Evolutionary conservation across 2,888 invertebrate genomes (phyloP), one percentile per base, ranked within the genome.

Genomic region (Hydrotaea cyrtoneurina): DNA sequence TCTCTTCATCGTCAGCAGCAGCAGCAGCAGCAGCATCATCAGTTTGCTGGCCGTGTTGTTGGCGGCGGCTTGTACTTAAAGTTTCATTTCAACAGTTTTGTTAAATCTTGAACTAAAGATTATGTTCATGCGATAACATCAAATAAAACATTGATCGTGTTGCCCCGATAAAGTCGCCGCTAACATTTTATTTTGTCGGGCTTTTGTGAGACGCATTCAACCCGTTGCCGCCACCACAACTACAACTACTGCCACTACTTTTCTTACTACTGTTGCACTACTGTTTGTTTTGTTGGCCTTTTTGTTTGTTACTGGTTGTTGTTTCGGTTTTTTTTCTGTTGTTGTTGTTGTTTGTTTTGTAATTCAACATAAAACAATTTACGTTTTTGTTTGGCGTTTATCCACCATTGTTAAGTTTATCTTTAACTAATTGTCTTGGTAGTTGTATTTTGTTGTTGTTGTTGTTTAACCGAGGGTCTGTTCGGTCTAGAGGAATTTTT

Each of bases 141-240:
- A 86, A 86, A 87, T 85, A 85, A 82, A 85, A 87, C 86, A 86
- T 87, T 86, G 90, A 89, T 90, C 86, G 89, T 89, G 90, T 80
- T 87, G 86, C 78, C 83, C 78, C 87, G 88, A 89, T 89, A 83
- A 83, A 59, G 79, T 57, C 72, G 73, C 71, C 75, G 80, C 11
- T 39, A 76, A 73, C 74, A 78, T 78, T 80, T 78, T 75, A 57
- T 64, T 82, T 78, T 80, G 77, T 23, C 80, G 77, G 80, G 11
- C 36, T 66, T 66, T 21, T 36, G 66, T 36, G n/a, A 43, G 39
- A 66, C 66, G 66, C 66, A 66, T 66, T 66, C 43, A 19, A 17
- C 21, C 43, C 31, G 31, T 31, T 7, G 31, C 31, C 26, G 26
- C 59, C 59, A 26, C 23, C 26, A 59, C 10, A 17, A 19, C 66